These are phyloP conservation scores for Sesia bembeciformis DNA, from an alignment of 2,888 invertebrate species.

Conservation along the genomic window DNA sequence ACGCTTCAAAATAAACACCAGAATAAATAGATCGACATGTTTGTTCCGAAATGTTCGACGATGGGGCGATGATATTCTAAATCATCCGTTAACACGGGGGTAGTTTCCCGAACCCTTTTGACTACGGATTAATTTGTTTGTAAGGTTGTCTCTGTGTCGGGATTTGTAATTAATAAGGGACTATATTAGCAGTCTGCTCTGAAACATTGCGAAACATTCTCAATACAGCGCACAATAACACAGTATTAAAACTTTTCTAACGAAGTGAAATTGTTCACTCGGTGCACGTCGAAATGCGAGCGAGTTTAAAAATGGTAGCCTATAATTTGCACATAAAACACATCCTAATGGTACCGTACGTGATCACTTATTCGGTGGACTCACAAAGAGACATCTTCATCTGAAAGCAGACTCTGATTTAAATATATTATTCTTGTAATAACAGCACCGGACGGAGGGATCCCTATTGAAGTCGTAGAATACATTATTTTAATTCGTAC, in stretches of 20 bases:
- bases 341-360: constrained; percentile 69
- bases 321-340: constrained; percentile 74
- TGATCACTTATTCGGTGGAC: constrained; percentile 65
- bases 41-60: constrained; percentile 65
- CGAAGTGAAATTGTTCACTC: constrained; percentile 54
- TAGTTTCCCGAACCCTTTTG: constrained; percentile 48
- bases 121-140: constrained; percentile 53
- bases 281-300: constrained; percentile 37
- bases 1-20: constrained; percentile 72
- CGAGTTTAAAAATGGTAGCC: constrained; percentile 65
- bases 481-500: constrained; percentile 73
- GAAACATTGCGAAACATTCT: constrained; percentile 2
- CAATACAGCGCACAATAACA: constrained; percentile 19
- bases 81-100: constrained; percentile 65
- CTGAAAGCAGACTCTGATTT: constrained; percentile 70
- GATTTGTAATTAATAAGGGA: constrained; percentile 53
- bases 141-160: constrained; percentile 34
- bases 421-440: constrained; percentile 74
- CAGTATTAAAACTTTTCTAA: constrained; percentile 54
- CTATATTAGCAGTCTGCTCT: constrained; percentile 7
- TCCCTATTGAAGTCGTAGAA: constrained; percentile 68
- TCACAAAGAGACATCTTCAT: constrained; percentile 68
- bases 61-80: constrained; percentile 66
- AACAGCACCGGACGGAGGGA: constrained; percentile 66
- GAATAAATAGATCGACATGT: constrained; percentile 72